Percentiles rank a stretch among this genome's conserved stretches.
These are phyloP conservation scores for Hydrocynus forskahlii DNA, from an alignment of 2,797 vertebrate species.

Conservation along the genomic window DNA sequence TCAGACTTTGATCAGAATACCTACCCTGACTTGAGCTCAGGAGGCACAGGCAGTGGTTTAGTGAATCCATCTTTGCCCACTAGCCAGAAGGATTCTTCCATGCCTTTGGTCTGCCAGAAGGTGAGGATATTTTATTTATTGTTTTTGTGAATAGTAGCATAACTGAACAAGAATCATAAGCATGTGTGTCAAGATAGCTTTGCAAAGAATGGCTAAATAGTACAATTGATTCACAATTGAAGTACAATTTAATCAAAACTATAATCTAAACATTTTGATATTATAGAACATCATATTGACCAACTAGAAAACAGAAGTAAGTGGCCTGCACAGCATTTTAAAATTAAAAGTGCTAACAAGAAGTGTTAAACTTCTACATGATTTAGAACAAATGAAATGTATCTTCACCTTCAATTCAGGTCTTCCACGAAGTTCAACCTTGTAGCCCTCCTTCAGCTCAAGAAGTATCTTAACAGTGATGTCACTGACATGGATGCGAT, in stretches of 20 bases:
- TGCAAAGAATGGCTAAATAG: not conserved
- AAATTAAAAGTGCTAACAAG: not conserved
- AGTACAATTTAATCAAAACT: not conserved
- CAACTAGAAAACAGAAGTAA: not conserved
- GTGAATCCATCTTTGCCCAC: conserved; percentile 79
- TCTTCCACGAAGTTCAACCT: conserved; percentile 74
- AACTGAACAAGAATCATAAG: not conserved
- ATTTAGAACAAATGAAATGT: not conserved
- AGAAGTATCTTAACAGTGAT: conserved; percentile 75
- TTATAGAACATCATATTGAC: not conserved
- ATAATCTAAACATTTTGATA: not conserved
- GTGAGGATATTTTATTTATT: not conserved
- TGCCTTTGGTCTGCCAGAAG: conserved; percentile 74
- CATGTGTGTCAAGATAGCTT: not conserved
- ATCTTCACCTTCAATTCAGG: conserved; percentile 78
- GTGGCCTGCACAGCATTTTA: not conserved
- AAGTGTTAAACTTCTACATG: too few relatives aligned
- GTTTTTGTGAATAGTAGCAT: not conserved
- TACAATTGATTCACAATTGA: not conserved
- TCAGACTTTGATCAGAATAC: conserved; percentile 44
- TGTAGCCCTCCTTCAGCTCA: conserved; percentile 77
- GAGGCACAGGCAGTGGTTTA: conserved; percentile 78
- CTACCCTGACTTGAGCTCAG: conserved; percentile 68
- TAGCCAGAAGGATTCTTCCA: conserved; percentile 82
- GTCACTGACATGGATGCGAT: conserved; percentile 79